These are phyloP conservation scores for Uria lomvia DNA, from an alignment of 2,113 vertebrate genomes.

Conservation along the genomic window DNA sequence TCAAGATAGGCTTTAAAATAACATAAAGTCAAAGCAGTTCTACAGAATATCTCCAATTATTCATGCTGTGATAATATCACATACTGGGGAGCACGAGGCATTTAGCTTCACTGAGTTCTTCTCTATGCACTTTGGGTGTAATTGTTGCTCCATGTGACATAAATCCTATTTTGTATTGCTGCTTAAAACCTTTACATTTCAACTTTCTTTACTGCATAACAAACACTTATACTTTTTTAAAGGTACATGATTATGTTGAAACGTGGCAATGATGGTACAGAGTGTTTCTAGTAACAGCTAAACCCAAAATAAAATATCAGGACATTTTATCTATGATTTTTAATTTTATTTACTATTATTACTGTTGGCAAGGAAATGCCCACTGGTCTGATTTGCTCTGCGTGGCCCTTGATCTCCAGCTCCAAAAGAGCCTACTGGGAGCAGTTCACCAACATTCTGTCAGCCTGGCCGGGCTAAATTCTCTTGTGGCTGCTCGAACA, in stretches of 20 bases:
- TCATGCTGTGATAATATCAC: slow-evolving; percentile 59
- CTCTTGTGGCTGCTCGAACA: neutral
- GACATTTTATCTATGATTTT: neutral
- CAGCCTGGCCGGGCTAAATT: neutral
- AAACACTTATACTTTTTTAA: slow-evolving; percentile 37
- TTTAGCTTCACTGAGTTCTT: slow-evolving; percentile 29
- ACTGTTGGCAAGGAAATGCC: neutral
- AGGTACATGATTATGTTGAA: neutral
- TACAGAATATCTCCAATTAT: slow-evolving; percentile 27
- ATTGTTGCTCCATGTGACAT: slow-evolving; percentile 44
- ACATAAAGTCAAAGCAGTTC: slow-evolving; percentile 30
- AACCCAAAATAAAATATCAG: neutral
- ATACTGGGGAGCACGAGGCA: neutral
- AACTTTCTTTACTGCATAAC: neutral
- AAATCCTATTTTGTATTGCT: slow-evolving; percentile 30
- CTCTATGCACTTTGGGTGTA: slow-evolving; percentile 18
- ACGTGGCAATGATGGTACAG: neutral
- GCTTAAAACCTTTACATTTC: slow-evolving; percentile 26
- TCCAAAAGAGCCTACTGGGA: neutral
- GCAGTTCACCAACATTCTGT: neutral
- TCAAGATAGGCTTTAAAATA: slow-evolving; percentile 42
- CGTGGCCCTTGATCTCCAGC: neutral
- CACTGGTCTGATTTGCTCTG: neutral
- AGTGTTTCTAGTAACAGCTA: neutral
- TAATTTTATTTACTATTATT: neutral